Base-by-base conservation (phyloP, 2,888 invertebrate species). In the Drosophila nigricruria region DNA sequence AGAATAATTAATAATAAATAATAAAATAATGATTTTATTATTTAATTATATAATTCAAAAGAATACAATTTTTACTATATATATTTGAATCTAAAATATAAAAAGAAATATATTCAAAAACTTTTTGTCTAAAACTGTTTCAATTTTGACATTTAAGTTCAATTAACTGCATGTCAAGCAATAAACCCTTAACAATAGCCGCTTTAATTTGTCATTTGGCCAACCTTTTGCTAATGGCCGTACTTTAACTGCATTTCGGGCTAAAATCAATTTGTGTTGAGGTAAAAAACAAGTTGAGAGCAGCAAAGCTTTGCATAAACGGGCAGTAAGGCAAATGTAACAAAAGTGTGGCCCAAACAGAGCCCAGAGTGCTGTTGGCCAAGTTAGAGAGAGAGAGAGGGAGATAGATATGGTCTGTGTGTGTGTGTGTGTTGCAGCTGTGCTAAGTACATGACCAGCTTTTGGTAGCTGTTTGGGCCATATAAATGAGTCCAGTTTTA, bases 191-290 rank as follows among this genome's bases (percentile, higher is more conserved):
- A 43, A 16, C 32, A 23, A 25, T 4, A 30, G 56, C 9, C 71
- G 34, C 38, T 36, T 57, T 60, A 42, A 68, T 58, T 63, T 63
- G 73, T 50, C 50, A 58, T 69, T 42, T 27, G 69, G 42, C 16
- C 63, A 58, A 57, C 56, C 53, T 6, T 49, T 65, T 57, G 40
- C 59, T 53, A 67, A 79, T 60, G 54, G 27, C 58, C 42, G 54
- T 20, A 47, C 56, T 75, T 82, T 50, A 57, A 64, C 23, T 70
- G 58, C 67, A 70, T 50, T 18, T 20, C 23, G 49, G 62, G 60
- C 25, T 18, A 6, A 45, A 58, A 70, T 79, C 58, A 59, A 66
- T 67, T 73, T 68, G 54, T 32, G 61, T 59, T 18, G n/a, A 42
- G 42, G n/a, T 47, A 52, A 50, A 47, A 40, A 50, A 43, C 36